Percentiles rank a stretch among this genome's conserved stretches.
phyloP scores from a whole-genome alignment of 2,797 vertebrate species.

The Miichthys miiuy region DNA sequence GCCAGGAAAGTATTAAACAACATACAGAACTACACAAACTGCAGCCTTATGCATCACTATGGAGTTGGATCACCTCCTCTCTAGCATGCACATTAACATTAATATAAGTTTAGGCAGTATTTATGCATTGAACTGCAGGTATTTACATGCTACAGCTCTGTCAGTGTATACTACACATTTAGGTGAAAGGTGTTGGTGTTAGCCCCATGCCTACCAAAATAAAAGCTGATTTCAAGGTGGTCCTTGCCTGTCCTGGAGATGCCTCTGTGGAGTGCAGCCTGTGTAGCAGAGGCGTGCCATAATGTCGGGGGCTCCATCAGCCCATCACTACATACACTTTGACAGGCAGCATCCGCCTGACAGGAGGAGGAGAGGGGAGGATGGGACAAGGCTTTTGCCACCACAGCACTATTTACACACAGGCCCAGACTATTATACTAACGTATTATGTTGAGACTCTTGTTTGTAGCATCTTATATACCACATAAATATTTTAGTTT shows the following conservation, averaged over 20 bases:
- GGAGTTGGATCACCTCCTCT: not conserved
- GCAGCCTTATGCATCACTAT: not conserved
- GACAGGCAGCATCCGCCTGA: constrained; percentile 61
- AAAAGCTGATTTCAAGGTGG: constrained; percentile 10
- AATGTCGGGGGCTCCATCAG: constrained; percentile 58
- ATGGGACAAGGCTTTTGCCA: constrained; percentile 37
- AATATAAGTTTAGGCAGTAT: not conserved
- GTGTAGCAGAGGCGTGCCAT: constrained; percentile 58
- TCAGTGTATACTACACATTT: not conserved
- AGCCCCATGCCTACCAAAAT: not conserved
- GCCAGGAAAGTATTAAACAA: no score
- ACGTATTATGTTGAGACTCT: constrained; percentile 7
- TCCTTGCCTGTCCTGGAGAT: constrained; percentile 8
- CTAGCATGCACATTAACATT: no score
- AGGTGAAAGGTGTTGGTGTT: not conserved
- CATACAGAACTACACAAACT: not conserved
- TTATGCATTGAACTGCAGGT: not conserved
- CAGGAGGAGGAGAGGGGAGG: constrained; percentile 27
- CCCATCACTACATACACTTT: constrained; percentile 21
- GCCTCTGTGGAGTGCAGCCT: constrained; percentile 11
- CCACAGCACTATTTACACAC: constrained; percentile 35
- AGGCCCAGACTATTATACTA: constrained; percentile 24
- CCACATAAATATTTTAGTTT: constrained; percentile 62
- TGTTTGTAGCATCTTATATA: constrained; percentile 28
- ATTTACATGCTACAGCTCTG: not conserved